These are phyloP conservation scores for Alca torda DNA, from an alignment of 2,797 vertebrate genomes.

Conservation along the genomic window DNA sequence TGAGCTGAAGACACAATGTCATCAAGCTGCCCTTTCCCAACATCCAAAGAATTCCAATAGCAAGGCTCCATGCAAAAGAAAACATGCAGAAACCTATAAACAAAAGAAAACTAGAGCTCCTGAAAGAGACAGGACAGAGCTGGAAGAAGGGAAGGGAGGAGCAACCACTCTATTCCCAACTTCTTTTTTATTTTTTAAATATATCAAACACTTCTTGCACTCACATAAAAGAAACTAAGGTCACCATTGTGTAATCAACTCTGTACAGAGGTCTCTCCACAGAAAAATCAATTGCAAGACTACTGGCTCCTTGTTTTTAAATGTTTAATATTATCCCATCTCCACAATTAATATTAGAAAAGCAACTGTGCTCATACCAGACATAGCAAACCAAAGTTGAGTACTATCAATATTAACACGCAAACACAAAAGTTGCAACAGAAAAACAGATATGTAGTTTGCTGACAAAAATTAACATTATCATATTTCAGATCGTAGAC, in stretches of 20 bases:
- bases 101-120: not conserved
- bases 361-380: slow-evolving; percentile 23
- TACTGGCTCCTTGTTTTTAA: slow-evolving; percentile 54
- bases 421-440: not conserved
- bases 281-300: slow-evolving; percentile 55
- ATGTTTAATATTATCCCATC: slow-evolving; percentile 52
- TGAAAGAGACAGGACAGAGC: not conserved
- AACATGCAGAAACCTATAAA: not conserved
- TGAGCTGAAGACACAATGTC: not conserved
- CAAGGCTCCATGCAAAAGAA: not conserved
- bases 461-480: slow-evolving; percentile 26
- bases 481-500: not conserved
- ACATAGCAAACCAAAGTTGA: not conserved
- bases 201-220: not conserved
- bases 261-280: not conserved
- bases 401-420: not conserved
- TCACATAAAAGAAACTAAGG: not conserved
- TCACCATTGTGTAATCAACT: not conserved
- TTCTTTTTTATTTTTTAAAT: not conserved
- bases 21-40: slow-evolving; percentile 2
- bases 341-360: slow-evolving; percentile 35
- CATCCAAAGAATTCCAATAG: not conserved
- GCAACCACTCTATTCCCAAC: not conserved
- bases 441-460: not conserved
- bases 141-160: not conserved